phyloP scores from a whole-genome alignment of 2,797 vertebrate species.

The Sebastes minor region DNA sequence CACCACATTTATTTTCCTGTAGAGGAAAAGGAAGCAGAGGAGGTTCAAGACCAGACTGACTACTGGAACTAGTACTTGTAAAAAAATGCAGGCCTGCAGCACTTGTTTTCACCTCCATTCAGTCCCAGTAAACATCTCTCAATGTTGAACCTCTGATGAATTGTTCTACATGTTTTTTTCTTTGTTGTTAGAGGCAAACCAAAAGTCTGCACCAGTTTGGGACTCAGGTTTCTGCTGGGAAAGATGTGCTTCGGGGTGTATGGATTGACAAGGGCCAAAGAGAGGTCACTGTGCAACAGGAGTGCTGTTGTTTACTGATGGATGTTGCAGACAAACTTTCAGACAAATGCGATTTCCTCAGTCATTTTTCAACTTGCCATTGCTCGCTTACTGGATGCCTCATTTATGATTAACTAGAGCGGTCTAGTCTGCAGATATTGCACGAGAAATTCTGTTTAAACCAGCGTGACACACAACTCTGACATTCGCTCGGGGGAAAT shows the following conservation, averaged over 20 bases:
- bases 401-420: conserved; percentile 61
- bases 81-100: conserved; percentile 20
- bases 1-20: not conserved
- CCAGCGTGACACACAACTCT: conserved; percentile 40
- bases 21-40: conserved; percentile 11
- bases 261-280: conserved; percentile 71
- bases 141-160: conserved; percentile 1
- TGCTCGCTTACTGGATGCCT: conserved; percentile 44
- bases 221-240: conserved; percentile 55
- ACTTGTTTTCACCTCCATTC: conserved; percentile 12
- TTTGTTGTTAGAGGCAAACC: conserved; percentile 1
- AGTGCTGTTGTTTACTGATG: conserved; percentile 61
- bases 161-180: conserved; percentile 2
- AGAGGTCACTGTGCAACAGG: conserved; percentile 69
- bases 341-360: conserved; percentile 61
- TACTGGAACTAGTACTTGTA: not conserved
- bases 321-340: conserved; percentile 53
- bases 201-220: conserved; percentile 31
- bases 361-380: conserved; percentile 47
- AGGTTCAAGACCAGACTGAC: conserved; percentile 25
- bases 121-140: conserved; percentile 21
- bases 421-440: conserved; percentile 46
- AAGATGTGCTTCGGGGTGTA: conserved; percentile 48
- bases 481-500: conserved; percentile 42
- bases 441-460: conserved; percentile 39